Base-by-base conservation (phyloP, 2,113 vertebrate species). In the Antennarius striatus region DNA sequence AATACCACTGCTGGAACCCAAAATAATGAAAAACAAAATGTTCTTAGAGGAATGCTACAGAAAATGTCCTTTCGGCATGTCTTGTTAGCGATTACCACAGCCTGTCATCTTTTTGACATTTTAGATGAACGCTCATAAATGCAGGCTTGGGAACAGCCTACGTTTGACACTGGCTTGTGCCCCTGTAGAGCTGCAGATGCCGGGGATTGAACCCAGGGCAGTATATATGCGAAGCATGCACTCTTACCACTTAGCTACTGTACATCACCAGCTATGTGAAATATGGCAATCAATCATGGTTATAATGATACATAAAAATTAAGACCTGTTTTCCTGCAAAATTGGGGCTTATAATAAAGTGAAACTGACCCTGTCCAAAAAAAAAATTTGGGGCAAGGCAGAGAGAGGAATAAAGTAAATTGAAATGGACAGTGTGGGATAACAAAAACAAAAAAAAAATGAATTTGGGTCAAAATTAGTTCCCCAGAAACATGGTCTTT, bases 401-500 rank as follows among this genome's bases (percentile, higher is more conserved):
- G 8, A 58, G 6, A 17, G 2, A 9, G 16, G 16, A 47, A 10
- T 4, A 58, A 22, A 47, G 40, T 56, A 29, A 45, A 15, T 29
- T 5, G 9, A 50, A 48, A 61, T 43, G 12, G n/a, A 5, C 47
- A 30, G 40, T 47, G 36, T 17, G 40, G 22, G 3, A n/a, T 58
- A 50, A 40, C 1, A 58, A 30, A 63, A 14, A 60, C 69, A 73
- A 54, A 6, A 14, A 12, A 36, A 36, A 36, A 3, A 36, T 5
- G 32, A 36, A 2, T 32, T 54, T 28, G 1, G 5, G 45, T 5
- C 14, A 13, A 29, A 47, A 12, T 10, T 52, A 11, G 63, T 46
- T 64, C 58, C 67, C 50, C 15, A 22, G 59, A 82, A 81, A 62
- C 36, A 65, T 50, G 39, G 22, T 22, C 22, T 22, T 22, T 22